A percentile compares a stretch with the other conserved stretches of the same genome.
Evolutionary conservation across 1,140 invertebrate genomes (phyloP).

Genomic region (Zeugodacus cucurbitae): DNA sequence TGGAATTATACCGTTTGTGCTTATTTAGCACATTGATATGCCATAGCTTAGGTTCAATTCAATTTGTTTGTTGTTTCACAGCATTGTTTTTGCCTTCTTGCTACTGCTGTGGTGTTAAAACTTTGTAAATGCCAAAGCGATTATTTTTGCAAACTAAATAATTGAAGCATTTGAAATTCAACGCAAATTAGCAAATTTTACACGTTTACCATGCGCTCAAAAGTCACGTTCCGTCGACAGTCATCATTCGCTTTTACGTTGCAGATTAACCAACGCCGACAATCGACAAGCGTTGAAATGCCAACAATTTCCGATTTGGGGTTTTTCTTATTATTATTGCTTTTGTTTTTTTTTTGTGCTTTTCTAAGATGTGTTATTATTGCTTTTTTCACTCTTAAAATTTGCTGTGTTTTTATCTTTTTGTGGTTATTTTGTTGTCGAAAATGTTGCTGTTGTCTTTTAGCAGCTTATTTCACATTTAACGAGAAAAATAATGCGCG

Average conservation of each 20-base stretch:
- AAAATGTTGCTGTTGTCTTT: neutral
- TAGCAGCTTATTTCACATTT: constrained; percentile 15
- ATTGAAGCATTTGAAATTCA: constrained; percentile 34
- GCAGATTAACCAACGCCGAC: constrained; percentile 2
- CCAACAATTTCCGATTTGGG: constrained; percentile 24
- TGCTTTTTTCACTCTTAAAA: neutral
- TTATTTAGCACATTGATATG: neutral
- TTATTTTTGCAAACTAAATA: constrained; percentile 30
- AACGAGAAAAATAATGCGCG: constrained; percentile 12
- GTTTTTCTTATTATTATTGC: neutral
- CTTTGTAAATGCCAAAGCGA: constrained; percentile 18
- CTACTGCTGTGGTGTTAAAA: neutral
- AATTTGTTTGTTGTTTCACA: neutral
- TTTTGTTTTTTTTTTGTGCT: neutral
- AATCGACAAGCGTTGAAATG: constrained; percentile 21
- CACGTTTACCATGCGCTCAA: neutral
- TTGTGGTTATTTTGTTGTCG: constrained; percentile 14
- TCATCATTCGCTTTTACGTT: neutral
- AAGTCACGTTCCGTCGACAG: constrained; percentile 37
- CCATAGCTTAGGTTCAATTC: neutral
- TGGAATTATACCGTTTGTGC: neutral
- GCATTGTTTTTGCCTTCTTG: neutral
- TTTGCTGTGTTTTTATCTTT: neutral
- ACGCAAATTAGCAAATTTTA: constrained; percentile 36
- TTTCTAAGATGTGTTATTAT: neutral